These are phyloP conservation scores for Schizopygopsis pylzovi DNA, from an alignment of 2,797 vertebrate genomes.

Conservation along the genomic window DNA sequence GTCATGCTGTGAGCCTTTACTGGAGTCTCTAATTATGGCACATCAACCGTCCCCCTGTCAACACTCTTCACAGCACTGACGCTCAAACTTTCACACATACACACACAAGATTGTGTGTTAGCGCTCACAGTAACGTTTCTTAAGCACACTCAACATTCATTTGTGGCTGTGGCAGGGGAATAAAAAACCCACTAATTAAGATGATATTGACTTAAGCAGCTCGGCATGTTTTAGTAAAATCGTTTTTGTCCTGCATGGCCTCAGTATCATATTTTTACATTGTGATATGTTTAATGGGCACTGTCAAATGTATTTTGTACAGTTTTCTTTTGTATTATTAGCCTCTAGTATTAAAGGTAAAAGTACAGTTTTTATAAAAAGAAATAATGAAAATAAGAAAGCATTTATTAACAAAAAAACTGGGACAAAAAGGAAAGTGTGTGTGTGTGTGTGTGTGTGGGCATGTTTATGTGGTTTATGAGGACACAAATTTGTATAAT, in stretches of 20 bases:
- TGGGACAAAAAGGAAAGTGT: too few relatives aligned
- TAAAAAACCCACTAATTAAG: conserved; percentile 10
- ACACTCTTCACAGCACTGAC: conserved; percentile 67
- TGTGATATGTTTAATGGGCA: background rate
- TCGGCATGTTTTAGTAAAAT: conserved; percentile 42
- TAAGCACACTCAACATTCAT: conserved; percentile 15
- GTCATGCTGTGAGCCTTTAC: conserved; percentile 60
- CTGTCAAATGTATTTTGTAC: background rate
- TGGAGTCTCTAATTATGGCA: conserved; percentile 78
- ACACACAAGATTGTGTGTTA: conserved; percentile 2
- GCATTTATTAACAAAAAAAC: too few relatives aligned
- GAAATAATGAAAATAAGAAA: too few relatives aligned
- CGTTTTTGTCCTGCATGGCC: background rate
- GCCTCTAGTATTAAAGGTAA: background rate
- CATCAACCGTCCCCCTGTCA: conserved; percentile 74
- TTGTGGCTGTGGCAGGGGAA: background rate
- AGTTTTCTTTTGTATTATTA: background rate
- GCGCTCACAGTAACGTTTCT: background rate
- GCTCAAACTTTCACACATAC: conserved; percentile 24
- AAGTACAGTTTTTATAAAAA: background rate
- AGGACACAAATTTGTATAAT: too few relatives aligned
- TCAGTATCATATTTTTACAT: conserved; percentile 1
- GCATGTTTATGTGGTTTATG: too few relatives aligned
- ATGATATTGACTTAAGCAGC: conserved; percentile 24
- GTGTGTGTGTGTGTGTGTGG: too few relatives aligned